Base-by-base conservation (phyloP, 2,113 vertebrate genomes). In the Coptodon rendalli region DNA sequence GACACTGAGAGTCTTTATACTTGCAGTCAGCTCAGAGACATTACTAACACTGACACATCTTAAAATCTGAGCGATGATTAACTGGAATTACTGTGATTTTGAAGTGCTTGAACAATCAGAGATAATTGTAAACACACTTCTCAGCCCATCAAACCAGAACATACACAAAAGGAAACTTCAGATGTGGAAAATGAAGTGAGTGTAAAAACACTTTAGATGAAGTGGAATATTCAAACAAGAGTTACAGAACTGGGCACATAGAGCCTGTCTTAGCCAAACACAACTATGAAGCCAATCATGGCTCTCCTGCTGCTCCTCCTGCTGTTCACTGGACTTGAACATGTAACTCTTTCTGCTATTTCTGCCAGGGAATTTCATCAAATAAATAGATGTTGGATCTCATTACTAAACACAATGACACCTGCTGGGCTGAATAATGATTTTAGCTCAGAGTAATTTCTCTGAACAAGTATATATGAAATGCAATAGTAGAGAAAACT, bases 161-260 rank as follows among this genome's bases (percentile, higher is more conserved):
- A 29, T 11, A 27, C 68, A 29, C 0, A 3, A 11, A 73, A 73
- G 40, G 40, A 73, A 2, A 22, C 61, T 1, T 68, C 19, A 22
- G 61, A 68, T 68, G 19, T 22, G 34, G 61, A 68, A 61, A 61
- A 61, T 61, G 27, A 0, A 61, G 27, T 31, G 57, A 66, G 34
- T 68, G 19, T 68, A 68, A 38, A 6, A 68, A 68, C 61, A 38
- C 19, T 68, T 38, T 19, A 63, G 59, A 36, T 63, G 19, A 22
- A n/a, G 31, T 66, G 12, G 34, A 66, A 66, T 22, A 66, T 66
- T 36, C 61, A 66, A 22, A 66, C 61, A 66, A 38, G 61, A 38
- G 31, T 38, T 5, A n/a, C 61, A 38, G 61, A 66, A 66, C 10
- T 0, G 2, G 0, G 19, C 19, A 68, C 63, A 68, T 0, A 40